Conservation (phyloP, 2,113 vertebrate species). For the Centropristis striata region DNA sequence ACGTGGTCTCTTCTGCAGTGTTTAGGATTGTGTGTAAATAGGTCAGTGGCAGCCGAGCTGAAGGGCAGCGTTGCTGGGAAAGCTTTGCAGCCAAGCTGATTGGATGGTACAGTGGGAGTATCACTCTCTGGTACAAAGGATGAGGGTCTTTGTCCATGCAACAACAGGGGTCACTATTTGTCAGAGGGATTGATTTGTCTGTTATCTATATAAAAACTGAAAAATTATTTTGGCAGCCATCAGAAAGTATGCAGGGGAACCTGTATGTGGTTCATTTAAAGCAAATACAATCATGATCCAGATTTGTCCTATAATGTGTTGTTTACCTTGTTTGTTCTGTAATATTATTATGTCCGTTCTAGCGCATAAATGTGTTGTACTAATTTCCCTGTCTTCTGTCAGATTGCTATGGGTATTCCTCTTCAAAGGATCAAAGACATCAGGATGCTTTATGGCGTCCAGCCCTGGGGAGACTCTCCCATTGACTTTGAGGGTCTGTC, state of each 20-base stretch:
- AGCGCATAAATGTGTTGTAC: neutral
- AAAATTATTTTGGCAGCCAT: neutral
- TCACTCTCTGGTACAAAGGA: slow-evolving; percentile 9
- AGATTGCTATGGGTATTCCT: slow-evolving; percentile 99
- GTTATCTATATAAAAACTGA: neutral
- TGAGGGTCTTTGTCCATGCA: neutral
- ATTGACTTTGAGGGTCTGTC: slow-evolving; percentile 96
- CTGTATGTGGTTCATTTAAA: neutral
- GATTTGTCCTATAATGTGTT: neutral
- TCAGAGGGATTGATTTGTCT: neutral
- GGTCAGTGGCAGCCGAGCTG: slow-evolving; percentile 72
- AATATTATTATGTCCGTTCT: too few relatives aligned
- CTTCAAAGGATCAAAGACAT: slow-evolving; percentile 98
- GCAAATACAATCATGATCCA: neutral
- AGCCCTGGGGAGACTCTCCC: slow-evolving; percentile 93
- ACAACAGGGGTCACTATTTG: neutral
- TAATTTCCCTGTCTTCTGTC: slow-evolving; percentile 4
- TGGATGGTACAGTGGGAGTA: slow-evolving; percentile 39
- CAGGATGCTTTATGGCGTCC: slow-evolving; percentile 94
- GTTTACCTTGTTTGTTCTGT: neutral
- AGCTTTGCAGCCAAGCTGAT: slow-evolving; percentile 38
- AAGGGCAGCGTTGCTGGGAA: slow-evolving; percentile 45
- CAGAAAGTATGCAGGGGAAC: neutral
- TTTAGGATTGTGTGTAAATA: slow-evolving; percentile 73
- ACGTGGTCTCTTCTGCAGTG: slow-evolving; percentile 47